Percentiles rank a stretch among this genome's conserved stretches.
Conservation (phyloP, 92 coral and sea anemone species). For the Porites rus region DNA sequence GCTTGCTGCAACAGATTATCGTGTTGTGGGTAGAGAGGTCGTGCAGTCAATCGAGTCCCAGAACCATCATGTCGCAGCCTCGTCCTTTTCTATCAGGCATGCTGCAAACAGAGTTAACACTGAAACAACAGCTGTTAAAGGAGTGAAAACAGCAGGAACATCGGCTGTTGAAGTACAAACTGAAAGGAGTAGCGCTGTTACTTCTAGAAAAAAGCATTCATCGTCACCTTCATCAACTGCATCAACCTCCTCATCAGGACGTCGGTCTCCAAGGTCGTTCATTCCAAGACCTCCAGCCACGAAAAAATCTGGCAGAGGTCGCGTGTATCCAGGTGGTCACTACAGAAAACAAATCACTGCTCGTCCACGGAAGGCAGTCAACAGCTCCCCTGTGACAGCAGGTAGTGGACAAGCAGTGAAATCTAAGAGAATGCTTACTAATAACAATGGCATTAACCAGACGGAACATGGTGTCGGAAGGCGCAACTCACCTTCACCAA, state of each 20-base stretch:
- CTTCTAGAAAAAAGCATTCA: slow-evolving; percentile 14
- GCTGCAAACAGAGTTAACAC: neutral
- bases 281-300: slow-evolving; percentile 46
- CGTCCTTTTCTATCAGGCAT: neutral
- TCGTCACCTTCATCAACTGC: slow-evolving; percentile 25
- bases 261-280: slow-evolving; percentile 24
- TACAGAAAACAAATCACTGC: slow-evolving; percentile 27
- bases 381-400: slow-evolving; percentile 15
- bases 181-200: neutral
- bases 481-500: slow-evolving; percentile 13
- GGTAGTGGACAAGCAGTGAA: neutral
- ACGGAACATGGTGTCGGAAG: neutral
- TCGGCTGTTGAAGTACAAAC: slow-evolving; percentile 1
- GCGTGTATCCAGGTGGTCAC: slow-evolving; percentile 21
- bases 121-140: neutral
- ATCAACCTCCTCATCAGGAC: slow-evolving; percentile 10
- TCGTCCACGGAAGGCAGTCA: slow-evolving; percentile 25
- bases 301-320: slow-evolving; percentile 30
- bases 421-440: neutral
- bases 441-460: neutral
- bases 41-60: neutral
- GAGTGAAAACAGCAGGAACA: neutral
- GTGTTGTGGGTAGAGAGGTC: slow-evolving; percentile 6
- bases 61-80: neutral
- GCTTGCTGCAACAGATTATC: neutral